Percentiles rank a stretch among this genome's conserved stretches.
These are phyloP conservation scores for Tyria jacobaeae DNA, from an alignment of 2,888 invertebrate species.

Conservation along the genomic window DNA sequence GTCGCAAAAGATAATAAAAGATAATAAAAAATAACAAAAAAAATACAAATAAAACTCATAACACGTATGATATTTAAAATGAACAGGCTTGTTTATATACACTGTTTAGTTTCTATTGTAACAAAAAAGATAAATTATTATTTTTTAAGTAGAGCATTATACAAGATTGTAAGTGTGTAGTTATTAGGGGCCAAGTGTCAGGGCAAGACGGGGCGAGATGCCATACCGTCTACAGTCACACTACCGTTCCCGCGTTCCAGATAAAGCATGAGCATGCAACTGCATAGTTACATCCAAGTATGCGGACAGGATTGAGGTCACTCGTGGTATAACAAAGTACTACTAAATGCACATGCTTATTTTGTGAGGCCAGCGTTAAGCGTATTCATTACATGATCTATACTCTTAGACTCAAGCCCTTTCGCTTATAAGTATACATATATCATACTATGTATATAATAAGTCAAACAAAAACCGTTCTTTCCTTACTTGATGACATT, in stretches of 20 bases:
- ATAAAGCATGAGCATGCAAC: conserved; percentile 67
- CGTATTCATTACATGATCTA: neutral
- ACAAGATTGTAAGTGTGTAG: conserved; percentile 51
- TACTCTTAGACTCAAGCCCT: neutral
- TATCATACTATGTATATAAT: neutral
- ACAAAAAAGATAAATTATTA: too few species aligned
- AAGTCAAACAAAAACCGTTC: neutral
- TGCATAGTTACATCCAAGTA: conserved; percentile 49
- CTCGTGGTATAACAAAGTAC: conserved; percentile 45
- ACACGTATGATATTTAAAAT: too few species aligned
- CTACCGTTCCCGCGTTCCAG: conserved; percentile 83
- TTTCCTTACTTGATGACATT: too few species aligned
- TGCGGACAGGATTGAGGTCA: conserved; percentile 60
- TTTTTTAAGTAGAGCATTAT: neutral
- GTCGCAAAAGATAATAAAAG: too few species aligned
- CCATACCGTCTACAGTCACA: conserved; percentile 65
- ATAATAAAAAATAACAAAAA: too few species aligned
- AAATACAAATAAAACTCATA: too few species aligned
- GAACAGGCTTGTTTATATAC: too few species aligned
- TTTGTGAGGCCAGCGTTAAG: neutral
- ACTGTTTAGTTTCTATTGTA: too few species aligned
- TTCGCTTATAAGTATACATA: neutral
- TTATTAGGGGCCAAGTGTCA: conserved; percentile 67
- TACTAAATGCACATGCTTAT: conserved; percentile 4
- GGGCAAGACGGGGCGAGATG: conserved; percentile 69